phyloP scores from a whole-genome alignment of 2,888 invertebrate species.

The Neoascia interrupta region DNA sequence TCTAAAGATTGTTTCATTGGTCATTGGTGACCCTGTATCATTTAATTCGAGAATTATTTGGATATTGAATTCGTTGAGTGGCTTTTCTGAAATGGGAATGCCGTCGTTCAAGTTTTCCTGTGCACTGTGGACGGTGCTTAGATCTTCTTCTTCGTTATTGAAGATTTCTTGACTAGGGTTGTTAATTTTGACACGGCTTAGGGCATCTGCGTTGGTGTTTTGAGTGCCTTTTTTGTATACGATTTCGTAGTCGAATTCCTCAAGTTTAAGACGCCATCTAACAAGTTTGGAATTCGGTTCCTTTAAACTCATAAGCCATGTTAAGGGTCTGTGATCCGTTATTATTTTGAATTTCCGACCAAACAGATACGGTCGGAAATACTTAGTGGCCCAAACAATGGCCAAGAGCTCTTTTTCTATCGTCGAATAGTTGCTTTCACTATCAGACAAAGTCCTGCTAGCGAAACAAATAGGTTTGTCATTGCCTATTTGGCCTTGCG shows the following conservation, averaged over 20 bases:
- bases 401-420: slow-evolving; percentile 72
- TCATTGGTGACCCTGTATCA: neutral
- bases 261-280: neutral
- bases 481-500: slow-evolving; percentile 6
- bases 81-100: neutral
- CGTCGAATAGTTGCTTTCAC: slow-evolving; percentile 70
- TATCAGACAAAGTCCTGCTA: neutral
- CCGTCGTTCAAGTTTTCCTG: neutral
- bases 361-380: too few relatives aligned
- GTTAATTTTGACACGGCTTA: neutral
- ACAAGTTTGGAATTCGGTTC: neutral
- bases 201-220: slow-evolving; percentile 3
- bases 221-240: neutral
- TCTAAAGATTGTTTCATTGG: neutral
- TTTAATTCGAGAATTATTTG: neutral
- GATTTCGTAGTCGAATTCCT: neutral
- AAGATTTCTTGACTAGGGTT: neutral
- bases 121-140: neutral
- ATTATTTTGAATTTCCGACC: too few relatives aligned
- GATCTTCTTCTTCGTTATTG: neutral
- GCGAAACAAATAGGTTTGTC: slow-evolving; percentile 55
- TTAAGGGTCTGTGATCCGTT: too few relatives aligned
- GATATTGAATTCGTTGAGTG: neutral
- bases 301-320: neutral
- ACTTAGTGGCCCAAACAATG: slow-evolving; percentile 57